phyloP scores from a whole-genome alignment of 2,888 invertebrate genomes.

The Tupiocoris notatus region DNA sequence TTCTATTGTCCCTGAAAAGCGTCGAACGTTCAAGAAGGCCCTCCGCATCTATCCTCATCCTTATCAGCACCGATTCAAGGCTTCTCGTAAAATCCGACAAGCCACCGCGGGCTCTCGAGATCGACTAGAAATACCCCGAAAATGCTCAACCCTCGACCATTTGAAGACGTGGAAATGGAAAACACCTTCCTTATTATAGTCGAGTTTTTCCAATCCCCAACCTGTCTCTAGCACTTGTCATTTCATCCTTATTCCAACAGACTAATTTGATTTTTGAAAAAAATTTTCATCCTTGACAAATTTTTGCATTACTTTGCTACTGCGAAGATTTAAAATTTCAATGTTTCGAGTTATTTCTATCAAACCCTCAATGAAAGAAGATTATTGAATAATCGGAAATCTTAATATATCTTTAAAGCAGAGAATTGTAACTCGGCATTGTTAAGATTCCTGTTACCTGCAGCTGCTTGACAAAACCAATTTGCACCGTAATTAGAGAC shows the following conservation, averaged over 20 bases:
- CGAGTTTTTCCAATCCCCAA: neutral
- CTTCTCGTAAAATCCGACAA: neutral
- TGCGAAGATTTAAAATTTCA: too few species aligned
- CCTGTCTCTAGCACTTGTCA: neutral
- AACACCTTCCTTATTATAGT: neutral
- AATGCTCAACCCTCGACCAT: neutral
- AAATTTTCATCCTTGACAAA: too few species aligned
- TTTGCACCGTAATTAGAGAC: too few species aligned
- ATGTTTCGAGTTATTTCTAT: too few species aligned
- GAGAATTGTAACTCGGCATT: too few species aligned
- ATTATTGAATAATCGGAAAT: too few species aligned
- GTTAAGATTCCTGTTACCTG: too few species aligned
- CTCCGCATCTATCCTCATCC: neutral
- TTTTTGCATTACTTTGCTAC: too few species aligned
- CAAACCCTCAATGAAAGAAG: too few species aligned
- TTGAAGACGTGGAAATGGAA: neutral
- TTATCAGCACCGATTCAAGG: neutral
- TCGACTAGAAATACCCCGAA: neutral
- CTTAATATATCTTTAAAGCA: too few species aligned
- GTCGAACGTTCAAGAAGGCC: neutral
- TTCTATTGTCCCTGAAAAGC: neutral
- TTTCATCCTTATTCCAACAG: neutral
- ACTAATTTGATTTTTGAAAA: neutral
- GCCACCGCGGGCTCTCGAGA: neutral
- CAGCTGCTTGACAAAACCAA: too few species aligned